Evolutionary conservation across 2,797 vertebrate genomes (phyloP), one percentile per base, ranked within the genome.

Genomic region (Anniella stebbinsi): DNA sequence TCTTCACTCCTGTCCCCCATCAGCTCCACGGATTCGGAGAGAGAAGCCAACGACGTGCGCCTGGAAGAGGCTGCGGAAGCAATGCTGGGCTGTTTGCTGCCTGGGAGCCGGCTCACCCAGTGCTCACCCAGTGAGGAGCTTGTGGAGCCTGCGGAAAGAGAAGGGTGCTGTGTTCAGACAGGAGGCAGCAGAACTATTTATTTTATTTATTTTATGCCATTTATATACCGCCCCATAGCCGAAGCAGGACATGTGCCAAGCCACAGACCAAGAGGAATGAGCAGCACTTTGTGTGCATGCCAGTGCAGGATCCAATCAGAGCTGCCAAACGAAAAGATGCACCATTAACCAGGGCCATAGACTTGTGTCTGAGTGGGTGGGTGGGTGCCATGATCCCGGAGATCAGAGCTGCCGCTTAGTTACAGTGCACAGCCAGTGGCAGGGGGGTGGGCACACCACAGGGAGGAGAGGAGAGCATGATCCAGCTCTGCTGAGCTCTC

Each of bases 91-190:
- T 98, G 98, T 93, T 98, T 97, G 97, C 99, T 99, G 67, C 99
- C 99, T 0, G 98, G 98, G n/a, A 99, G 97, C 33, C 99, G 97
- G 95, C 99, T 99, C 93, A 99, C 96, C 99, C 99, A 99, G 98
- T 99, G 99, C 92, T 99, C 99, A 18, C 99, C 99, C 92, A 99
- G 96, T 0, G 99, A 99, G 0, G 99, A 99, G 95, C 99, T 99
- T 15, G 99, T 99, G 93, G 99, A 99, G 85, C 99, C 99, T 99
- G 96, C 67, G n/a, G 81, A 88, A 87, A 17, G 23, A 77, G 2
- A 0, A 1, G 0, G 60, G n/a, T 41, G 4, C 0, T 0, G 0
- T 3, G 0, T 45, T 96, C 88, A 93, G 81, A 51, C 33, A 51
- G 25, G 67, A 2, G 11, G 7, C 9, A 5, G 45, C 7, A 9